phyloP scores from a whole-genome alignment of 2,113 vertebrate species.

The Channa maculata region DNA sequence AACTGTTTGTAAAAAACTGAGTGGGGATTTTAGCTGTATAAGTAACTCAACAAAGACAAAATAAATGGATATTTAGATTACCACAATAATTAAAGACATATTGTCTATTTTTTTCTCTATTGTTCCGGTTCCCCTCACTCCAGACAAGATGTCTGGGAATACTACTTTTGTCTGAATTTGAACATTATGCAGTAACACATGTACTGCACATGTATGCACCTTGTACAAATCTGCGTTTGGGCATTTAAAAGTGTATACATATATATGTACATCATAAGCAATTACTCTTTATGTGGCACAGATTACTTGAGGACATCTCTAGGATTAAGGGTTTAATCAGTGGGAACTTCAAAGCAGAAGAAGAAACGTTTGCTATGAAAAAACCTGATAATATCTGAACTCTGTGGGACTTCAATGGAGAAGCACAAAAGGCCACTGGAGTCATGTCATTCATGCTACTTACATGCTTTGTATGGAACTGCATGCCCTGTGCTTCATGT shows the following conservation, averaged over 20 bases:
- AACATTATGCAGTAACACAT: too few relatives aligned
- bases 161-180: too few relatives aligned
- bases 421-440: constrained; percentile 42
- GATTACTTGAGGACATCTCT: constrained; percentile 23
- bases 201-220: neutral
- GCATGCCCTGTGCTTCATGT: constrained; percentile 26
- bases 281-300: constrained; percentile 29
- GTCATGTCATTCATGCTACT: constrained; percentile 21
- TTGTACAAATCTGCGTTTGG: neutral
- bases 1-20: constrained; percentile 54
- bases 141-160: constrained; percentile 37
- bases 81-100: constrained; percentile 59
- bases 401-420: constrained; percentile 36
- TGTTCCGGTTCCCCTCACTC: too few relatives aligned
- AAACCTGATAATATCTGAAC: constrained; percentile 57
- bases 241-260: neutral
- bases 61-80: constrained; percentile 55
- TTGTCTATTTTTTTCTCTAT: too few relatives aligned
- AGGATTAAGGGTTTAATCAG: constrained; percentile 42
- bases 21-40: constrained; percentile 56
- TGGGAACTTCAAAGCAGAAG: constrained; percentile 40
- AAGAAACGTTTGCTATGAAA: constrained; percentile 41
- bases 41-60: constrained; percentile 63
- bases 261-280: neutral
- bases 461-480: constrained; percentile 31